phyloP scores from a whole-genome alignment of 2,113 vertebrate genomes.

The Otocyon megalotis region DNA sequence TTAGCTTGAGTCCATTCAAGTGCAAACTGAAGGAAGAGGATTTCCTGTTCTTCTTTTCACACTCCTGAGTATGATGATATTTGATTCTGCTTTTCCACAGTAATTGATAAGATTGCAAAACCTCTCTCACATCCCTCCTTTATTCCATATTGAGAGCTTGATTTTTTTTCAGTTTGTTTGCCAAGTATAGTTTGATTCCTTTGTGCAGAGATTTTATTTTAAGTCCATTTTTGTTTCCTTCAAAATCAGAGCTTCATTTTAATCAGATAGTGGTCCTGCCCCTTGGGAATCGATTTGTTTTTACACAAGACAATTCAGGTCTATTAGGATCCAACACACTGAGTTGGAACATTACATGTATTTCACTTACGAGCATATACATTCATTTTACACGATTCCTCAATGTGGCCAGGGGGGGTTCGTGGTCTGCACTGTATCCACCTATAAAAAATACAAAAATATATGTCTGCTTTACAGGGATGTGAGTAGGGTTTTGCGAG shows the following conservation, averaged over 20 bases:
- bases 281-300: conserved; percentile 83
- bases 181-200: conserved; percentile 72
- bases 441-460: conserved; percentile 90
- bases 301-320: conserved; percentile 70
- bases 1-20: conserved; percentile 65
- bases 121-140: conserved; percentile 78
- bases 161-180: conserved; percentile 43
- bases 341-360: conserved; percentile 85
- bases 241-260: conserved; percentile 74
- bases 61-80: conserved; percentile 72
- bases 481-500: conserved; percentile 82
- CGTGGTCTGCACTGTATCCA: conserved; percentile 87
- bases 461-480: conserved; percentile 86
- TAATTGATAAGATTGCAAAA: conserved; percentile 69
- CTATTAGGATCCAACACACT: conserved; percentile 85
- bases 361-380: conserved; percentile 89
- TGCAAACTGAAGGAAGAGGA: conserved; percentile 70
- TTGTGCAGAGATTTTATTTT: conserved; percentile 38
- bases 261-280: conserved; percentile 81
- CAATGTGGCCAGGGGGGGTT: conserved; percentile 86
- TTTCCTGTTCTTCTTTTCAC: conserved; percentile 69
- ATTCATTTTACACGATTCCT: conserved; percentile 90
- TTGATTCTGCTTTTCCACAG: conserved; percentile 69
- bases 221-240: conserved; percentile 64
- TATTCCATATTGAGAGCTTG: conserved; percentile 58